Evolutionary conservation across 2,113 vertebrate genomes (phyloP).

Genomic region (Oncorhynchus gorbuscha): DNA sequence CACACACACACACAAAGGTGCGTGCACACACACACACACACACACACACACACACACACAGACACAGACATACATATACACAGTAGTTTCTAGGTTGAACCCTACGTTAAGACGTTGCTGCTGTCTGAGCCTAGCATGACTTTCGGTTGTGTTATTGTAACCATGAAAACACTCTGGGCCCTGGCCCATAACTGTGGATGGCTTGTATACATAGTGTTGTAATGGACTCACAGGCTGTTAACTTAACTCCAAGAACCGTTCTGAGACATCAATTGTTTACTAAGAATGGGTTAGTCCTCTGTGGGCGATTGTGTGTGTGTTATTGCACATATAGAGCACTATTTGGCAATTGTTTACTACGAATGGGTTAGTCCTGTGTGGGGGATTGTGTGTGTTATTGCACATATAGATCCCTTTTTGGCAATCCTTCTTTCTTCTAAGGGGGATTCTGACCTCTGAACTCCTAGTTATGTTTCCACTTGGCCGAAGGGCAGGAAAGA

Average conservation of each 20-base stretch:
- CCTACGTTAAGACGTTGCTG: neutral
- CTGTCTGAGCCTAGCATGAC: slow-evolving; percentile 6
- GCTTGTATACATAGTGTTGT: slow-evolving; percentile 14
- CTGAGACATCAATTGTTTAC: slow-evolving; percentile 27
- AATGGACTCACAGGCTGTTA: slow-evolving; percentile 8
- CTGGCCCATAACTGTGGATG: slow-evolving; percentile 5
- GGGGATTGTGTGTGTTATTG: slow-evolving; percentile 40
- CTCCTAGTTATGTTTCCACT: slow-evolving; percentile 9
- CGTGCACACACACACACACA: too few species aligned
- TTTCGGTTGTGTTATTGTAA: slow-evolving; percentile 21
- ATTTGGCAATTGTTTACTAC: slow-evolving; percentile 37
- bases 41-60: too few species aligned
- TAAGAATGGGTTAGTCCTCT: slow-evolving; percentile 24
- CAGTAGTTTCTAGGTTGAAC: too few species aligned
- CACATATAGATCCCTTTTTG: slow-evolving; percentile 26
- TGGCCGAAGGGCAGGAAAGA: neutral
- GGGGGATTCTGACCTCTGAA: slow-evolving; percentile 21
- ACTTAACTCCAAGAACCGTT: slow-evolving; percentile 6
- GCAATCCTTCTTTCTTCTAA: neutral
- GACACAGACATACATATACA: too few species aligned
- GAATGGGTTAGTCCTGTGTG: slow-evolving; percentile 25
- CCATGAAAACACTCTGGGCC: slow-evolving; percentile 14
- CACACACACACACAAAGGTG: too few species aligned
- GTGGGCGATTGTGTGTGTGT: slow-evolving; percentile 30
- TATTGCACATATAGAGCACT: slow-evolving; percentile 42